Percentiles rank a stretch among this genome's conserved stretches.
phyloP scores from a whole-genome alignment of 2,113 vertebrate species.

The Craseonycteris thonglongyai region DNA sequence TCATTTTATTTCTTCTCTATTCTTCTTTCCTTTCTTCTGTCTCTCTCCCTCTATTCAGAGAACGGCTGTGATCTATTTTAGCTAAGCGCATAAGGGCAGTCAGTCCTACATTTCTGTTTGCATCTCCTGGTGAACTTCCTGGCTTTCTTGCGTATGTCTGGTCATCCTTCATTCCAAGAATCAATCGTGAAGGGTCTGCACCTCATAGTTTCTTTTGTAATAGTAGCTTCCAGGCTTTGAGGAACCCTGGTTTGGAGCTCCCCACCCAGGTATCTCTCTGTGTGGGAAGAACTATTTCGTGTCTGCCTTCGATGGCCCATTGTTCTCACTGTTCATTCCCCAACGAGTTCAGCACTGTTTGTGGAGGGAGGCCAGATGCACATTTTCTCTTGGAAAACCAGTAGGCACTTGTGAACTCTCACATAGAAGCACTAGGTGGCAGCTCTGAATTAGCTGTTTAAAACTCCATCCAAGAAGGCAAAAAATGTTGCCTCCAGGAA shows the following conservation, averaged over 20 bases:
- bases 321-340: neutral
- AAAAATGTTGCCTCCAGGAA: neutral
- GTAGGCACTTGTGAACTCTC: neutral
- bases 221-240: neutral
- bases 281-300: neutral
- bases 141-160: neutral
- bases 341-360: neutral
- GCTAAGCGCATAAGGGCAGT: neutral
- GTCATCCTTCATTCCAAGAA: neutral
- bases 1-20: neutral
- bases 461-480: conserved; percentile 7
- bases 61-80: neutral
- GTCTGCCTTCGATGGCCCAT: neutral
- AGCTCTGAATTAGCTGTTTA: neutral
- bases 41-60: neutral
- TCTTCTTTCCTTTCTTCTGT: neutral
- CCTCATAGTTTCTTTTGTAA: neutral
- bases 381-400: neutral
- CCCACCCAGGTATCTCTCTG: neutral
- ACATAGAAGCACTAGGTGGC: neutral
- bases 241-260: neutral
- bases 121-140: neutral
- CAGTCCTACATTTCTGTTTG: neutral
- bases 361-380: neutral
- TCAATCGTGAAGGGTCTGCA: neutral